These are phyloP conservation scores for Scatophagus argus DNA, from an alignment of 2,113 vertebrate genomes.

Conservation along the genomic window DNA sequence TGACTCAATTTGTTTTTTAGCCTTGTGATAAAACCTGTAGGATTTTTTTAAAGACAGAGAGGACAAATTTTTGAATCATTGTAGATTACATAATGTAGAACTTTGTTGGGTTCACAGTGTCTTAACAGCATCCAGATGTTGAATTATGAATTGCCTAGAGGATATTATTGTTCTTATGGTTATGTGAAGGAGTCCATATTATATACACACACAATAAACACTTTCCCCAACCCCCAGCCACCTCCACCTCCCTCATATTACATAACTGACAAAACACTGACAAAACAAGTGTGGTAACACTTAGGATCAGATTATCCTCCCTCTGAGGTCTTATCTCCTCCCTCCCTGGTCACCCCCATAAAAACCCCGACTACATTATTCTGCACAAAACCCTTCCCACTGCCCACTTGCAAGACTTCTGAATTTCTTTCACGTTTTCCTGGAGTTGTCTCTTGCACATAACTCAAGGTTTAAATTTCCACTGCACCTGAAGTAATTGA, in stretches of 20 bases:
- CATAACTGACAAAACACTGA: too few species aligned
- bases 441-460: neutral
- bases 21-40: neutral
- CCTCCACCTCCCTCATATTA: neutral
- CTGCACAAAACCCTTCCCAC: constrained; percentile 16
- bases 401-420: neutral
- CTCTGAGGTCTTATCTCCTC: constrained; percentile 27
- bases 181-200: neutral
- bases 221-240: neutral
- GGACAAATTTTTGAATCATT: neutral
- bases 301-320: neutral
- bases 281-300: neutral
- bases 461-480: neutral
- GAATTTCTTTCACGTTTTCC: neutral
- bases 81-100: neutral
- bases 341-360: constrained; percentile 45
- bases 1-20: constrained; percentile 15
- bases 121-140: neutral
- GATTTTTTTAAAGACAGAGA: neutral
- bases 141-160: too few species aligned
- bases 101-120: too few species aligned
- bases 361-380: constrained; percentile 37
- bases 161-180: too few species aligned
- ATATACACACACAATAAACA: too few species aligned
- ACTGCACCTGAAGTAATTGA: neutral